Evolutionary conservation across 2,113 vertebrate species (phyloP), one percentile per base, ranked within the genome.

Genomic region (Xiphorhynchus elegans): DNA sequence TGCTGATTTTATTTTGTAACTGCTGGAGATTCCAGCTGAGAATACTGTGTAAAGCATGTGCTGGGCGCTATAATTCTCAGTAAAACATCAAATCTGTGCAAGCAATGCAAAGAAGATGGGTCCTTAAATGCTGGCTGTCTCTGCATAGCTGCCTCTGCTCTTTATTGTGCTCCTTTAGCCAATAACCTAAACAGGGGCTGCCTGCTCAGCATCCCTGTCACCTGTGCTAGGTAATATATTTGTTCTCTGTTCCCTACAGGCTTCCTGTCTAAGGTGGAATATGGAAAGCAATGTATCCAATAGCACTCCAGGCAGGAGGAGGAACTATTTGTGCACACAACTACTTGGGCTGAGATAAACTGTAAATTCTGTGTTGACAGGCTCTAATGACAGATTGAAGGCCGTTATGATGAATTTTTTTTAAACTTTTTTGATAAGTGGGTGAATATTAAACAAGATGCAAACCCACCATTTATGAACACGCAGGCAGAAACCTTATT

Each of bases 141-240:
- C 60, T 90, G 78, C 67, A 9, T 21, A 17, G 49, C 89, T 90
- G 91, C 46, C n/a, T 80, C 79, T 92, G 87, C 64, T 94, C 75
- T 69, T 85, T 86, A 91, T 79, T 74, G 42, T 0, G 0, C 62
- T 90, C 59, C 87, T 88, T 90, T 37, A 90, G 93, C 85, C 90
- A 93, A 88, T 94, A 93, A 83, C 52, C 53, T 69, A 2, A 74
- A 35, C 23, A 17, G 78, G 75, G 79, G 70, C 46, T 73, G 49
- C 87, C 93, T 95, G 84, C 84, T 85, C 69, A 95, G 75, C 84
- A 63, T 95, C 94, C 55, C 93, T 87, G 95, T 89, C 94, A 97
- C 96, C 96, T 96, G 87, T 40, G 37, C 72, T 93, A 96, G 94
- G 95, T 97, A 94, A 93, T 88, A 4, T 62, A 55, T 97, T 96